phyloP scores from a whole-genome alignment of 2,888 invertebrate genomes.

The Mesopsocus fuscifrons region DNA sequence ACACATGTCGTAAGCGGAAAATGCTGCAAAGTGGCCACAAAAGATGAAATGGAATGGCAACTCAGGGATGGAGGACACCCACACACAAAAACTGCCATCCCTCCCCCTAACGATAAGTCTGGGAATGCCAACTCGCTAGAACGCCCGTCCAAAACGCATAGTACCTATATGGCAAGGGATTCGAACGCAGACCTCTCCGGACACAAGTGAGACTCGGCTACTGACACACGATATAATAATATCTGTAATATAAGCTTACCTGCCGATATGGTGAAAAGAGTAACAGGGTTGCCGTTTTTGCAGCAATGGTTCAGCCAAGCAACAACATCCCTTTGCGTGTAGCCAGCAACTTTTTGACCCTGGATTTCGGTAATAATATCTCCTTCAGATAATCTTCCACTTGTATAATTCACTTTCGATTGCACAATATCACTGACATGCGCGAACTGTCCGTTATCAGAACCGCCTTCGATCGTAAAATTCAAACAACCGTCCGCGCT shows the following conservation, averaged over 20 bases:
- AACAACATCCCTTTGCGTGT: conserved; percentile 32
- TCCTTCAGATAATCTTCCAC: conserved; percentile 18
- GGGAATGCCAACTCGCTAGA: no score
- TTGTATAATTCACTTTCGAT: conserved; percentile 18
- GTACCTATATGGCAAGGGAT: no score
- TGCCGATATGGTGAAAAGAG: conserved; percentile 29
- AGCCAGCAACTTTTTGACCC: conserved; percentile 34
- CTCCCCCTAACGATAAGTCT: no score
- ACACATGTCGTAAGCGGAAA: no score
- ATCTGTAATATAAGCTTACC: conserved; percentile 23
- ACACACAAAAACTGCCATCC: no score
- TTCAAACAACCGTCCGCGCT: conserved; percentile 24
- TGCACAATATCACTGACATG: conserved; percentile 21
- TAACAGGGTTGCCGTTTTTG: conserved; percentile 30
- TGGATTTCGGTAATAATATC: conserved; percentile 32
- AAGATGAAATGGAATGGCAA: no score
- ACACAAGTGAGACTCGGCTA: no score
- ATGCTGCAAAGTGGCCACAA: no score
- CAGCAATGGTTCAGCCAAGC: conserved; percentile 32
- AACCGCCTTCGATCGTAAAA: conserved; percentile 29
- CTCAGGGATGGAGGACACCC: no score
- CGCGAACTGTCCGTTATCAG: conserved; percentile 28
- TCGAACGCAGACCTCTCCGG: no score
- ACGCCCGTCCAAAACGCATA: no score
- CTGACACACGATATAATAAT: background rate